Percentiles rank a stretch among this genome's conserved stretches.
phyloP scores from a whole-genome alignment of 1,140 invertebrate genomes.

The Acromyrmex echinatior region DNA sequence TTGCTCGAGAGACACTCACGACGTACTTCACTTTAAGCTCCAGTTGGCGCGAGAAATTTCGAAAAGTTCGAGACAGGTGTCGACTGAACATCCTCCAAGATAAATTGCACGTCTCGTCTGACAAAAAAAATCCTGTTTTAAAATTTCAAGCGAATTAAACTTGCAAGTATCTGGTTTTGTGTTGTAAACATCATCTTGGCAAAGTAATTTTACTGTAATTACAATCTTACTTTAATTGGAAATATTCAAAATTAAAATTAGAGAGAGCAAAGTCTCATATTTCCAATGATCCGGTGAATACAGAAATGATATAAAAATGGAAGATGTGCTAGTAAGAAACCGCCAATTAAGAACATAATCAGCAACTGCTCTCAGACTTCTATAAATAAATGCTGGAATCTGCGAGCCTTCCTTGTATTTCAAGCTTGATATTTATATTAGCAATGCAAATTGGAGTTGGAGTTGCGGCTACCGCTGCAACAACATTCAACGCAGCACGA shows the following conservation, averaged over 20 bases:
- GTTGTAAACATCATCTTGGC: constrained; percentile 1
- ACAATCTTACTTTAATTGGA: background rate
- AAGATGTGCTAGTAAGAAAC: constrained; percentile 10
- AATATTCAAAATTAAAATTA: constrained; percentile 6
- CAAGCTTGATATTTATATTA: constrained; percentile 62
- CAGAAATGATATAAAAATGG: background rate
- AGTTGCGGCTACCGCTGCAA: constrained; percentile 29
- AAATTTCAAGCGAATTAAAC: constrained; percentile 47
- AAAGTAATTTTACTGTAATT: constrained; percentile 19
- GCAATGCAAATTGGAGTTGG: constrained; percentile 54
- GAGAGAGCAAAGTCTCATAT: background rate
- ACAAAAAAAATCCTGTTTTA: constrained; percentile 38
- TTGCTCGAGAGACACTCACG: constrained; percentile 38
- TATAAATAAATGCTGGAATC: constrained; percentile 28
- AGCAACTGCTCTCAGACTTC: constrained; percentile 38
- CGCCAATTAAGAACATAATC: constrained; percentile 45
- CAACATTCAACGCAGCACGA: constrained; percentile 30
- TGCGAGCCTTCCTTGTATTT: constrained; percentile 26
- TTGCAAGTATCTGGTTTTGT: constrained; percentile 18
- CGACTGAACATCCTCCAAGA: constrained; percentile 47
- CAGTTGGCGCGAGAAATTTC: constrained; percentile 60
- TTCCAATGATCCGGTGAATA: background rate
- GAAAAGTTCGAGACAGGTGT: constrained; percentile 60
- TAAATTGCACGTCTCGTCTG: constrained; percentile 49
- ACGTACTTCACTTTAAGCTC: constrained; percentile 55